These are phyloP conservation scores for Microctenopoma steveboyesi DNA, from an alignment of 2,797 vertebrate species.

Conservation along the genomic window DNA sequence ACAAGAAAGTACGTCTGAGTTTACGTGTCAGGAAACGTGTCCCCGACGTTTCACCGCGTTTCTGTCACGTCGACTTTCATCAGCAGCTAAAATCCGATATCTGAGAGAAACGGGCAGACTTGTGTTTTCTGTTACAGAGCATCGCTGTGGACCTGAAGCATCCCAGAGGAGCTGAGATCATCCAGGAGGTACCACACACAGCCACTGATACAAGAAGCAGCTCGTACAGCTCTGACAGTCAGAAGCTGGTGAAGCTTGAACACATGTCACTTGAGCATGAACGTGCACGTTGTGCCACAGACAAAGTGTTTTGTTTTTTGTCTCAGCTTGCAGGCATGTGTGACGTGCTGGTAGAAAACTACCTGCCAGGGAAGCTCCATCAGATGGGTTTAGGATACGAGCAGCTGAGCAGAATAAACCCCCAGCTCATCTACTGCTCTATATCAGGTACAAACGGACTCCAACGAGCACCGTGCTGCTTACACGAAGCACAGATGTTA, in stretches of 20 bases:
- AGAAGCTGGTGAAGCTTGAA: too few relatives aligned
- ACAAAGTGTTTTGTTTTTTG: neutral
- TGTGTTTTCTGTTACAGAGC: slow-evolving; percentile 44
- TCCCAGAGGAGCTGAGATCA: slow-evolving; percentile 83
- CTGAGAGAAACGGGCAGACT: too few relatives aligned
- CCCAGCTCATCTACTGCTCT: slow-evolving; percentile 91
- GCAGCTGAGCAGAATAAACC: slow-evolving; percentile 85
- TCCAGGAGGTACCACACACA: slow-evolving; percentile 86
- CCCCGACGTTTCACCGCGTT: too few relatives aligned
- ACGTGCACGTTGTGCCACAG: too few relatives aligned
- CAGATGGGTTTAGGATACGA: slow-evolving; percentile 89
- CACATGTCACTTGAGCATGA: too few relatives aligned
- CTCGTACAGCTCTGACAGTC: too few relatives aligned
- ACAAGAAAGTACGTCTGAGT: slow-evolving; percentile 89
- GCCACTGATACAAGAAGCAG: too few relatives aligned
- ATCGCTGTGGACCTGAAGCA: slow-evolving; percentile 89
- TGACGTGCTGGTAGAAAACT: slow-evolving; percentile 95
- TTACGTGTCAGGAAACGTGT: neutral
- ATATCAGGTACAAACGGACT: slow-evolving; percentile 87
- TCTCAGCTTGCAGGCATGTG: slow-evolving; percentile 88
- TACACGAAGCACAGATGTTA: too few relatives aligned
- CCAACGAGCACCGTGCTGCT: too few relatives aligned
- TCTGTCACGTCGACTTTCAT: too few relatives aligned
- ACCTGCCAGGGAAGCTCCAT: slow-evolving; percentile 89
- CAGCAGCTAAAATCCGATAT: too few relatives aligned